Evolutionary conservation across 1,140 invertebrate species (phyloP), one percentile per base, ranked within the genome.

Genomic region (Rhagoletis zephyria): DNA sequence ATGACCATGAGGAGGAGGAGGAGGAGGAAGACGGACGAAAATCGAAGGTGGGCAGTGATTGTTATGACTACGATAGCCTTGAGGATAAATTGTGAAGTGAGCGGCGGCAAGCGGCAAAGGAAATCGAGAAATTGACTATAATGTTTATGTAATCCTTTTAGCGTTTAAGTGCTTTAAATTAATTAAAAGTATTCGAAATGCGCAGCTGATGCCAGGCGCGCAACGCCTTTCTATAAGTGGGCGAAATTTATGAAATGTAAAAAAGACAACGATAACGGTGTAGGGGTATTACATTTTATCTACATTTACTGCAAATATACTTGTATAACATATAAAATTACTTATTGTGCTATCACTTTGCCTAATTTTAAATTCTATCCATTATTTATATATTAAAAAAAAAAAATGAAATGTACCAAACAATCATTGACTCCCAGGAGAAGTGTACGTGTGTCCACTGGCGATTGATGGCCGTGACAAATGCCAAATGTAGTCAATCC

Each of bases 61-160:
- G 87, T 61, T 87, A 92, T 61, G 90, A 91, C 16, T 92, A 92
- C 63, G 91, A 92, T 87, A 92, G 91, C 45, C 88, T 92, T 12
- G 91, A 92, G 9, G 91, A 92, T 65, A 91, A 89, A 85, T 90
- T 92, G 89, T 92, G 67, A 88, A 51, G 42, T 6, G 70, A 42
- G 10, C 70, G 48, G 65, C 12, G 63, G 4, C 16, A 64, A 64
- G 63, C 4, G 16, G 63, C 0, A n/a, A n/a, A 19, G 30, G 16
- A 67, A 30, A 30, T 30, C 1, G 6, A 67, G 10, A 56, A 30
- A 30, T 30, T 9, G 30, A 81, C 56, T 56, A 19, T 6, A 56
- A 74, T 74, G 45, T 74, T 74, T 74, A 74, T 74, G 42, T 16
- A 16, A 74, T 74, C 67, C 42, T 42, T 74, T 74, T 74, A 74